phyloP scores from a whole-genome alignment of 2,113 vertebrate species.

The Theropithecus gelada region DNA sequence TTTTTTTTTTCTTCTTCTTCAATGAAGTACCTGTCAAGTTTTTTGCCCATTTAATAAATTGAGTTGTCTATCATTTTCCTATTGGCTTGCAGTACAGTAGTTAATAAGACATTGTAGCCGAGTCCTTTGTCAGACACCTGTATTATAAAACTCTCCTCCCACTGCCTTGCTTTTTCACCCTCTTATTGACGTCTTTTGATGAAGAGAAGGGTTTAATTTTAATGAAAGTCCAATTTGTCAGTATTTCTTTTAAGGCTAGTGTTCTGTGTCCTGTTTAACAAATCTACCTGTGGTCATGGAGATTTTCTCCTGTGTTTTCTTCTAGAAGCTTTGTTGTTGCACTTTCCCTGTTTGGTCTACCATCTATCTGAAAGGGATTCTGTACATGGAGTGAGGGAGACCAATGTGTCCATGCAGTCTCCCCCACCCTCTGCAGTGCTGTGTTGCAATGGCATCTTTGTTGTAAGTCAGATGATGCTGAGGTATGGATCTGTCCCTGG shows the following conservation, averaged over 20 bases:
- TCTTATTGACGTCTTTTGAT: neutral
- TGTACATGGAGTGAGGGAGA: neutral
- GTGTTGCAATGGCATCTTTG: neutral
- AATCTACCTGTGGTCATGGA: neutral
- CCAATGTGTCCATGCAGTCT: fast-evolving
- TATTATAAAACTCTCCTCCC: neutral
- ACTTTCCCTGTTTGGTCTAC: neutral
- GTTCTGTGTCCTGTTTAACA: neutral
- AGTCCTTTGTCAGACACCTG: neutral
- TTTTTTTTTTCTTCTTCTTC: neutral
- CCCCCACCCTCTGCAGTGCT: neutral
- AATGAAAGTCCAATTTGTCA: neutral
- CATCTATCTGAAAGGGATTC: neutral
- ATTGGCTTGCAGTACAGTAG: neutral
- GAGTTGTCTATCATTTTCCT: neutral
- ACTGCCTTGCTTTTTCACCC: neutral
- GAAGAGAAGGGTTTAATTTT: neutral
- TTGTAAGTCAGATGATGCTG: neutral
- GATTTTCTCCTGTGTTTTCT: neutral
- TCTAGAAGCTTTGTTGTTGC: neutral
- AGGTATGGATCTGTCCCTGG: neutral
- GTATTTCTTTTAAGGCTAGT: neutral
- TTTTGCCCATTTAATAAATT: neutral
- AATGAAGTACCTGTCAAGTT: neutral
- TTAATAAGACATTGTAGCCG: neutral